phyloP scores from a whole-genome alignment of 1,140 invertebrate species.

The Panagrolaimus sp. region DNA sequence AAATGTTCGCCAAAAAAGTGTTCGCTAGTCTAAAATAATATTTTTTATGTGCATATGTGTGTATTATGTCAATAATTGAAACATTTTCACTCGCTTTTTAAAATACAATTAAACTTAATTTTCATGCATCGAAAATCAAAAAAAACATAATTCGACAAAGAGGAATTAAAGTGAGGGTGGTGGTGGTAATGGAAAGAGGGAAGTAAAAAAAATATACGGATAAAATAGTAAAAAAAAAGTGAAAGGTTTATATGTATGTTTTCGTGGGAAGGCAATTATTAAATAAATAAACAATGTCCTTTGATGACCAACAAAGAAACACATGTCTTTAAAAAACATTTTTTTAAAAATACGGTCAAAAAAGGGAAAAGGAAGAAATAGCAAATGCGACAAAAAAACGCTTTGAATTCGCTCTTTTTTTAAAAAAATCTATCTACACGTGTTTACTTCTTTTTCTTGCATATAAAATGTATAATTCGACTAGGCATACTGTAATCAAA shows the following conservation, averaged over 20 bases:
- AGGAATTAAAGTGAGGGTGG: not conserved
- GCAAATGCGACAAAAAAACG: constrained; percentile 1
- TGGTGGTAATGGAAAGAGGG: not conserved
- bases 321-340: not conserved
- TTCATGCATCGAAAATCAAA: no score
- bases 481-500: no score
- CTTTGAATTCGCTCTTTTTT: not conserved
- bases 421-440: not conserved
- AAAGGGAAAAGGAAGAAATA: not conserved
- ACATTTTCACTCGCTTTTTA: no score
- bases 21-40: no score
- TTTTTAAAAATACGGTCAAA: not conserved
- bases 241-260: no score
- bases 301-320: not conserved
- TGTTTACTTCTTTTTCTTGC: not conserved
- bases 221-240: not conserved
- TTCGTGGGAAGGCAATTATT: not conserved
- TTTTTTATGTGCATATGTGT: no score
- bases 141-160: no score
- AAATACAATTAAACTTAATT: no score
- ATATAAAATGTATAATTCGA: not conserved
- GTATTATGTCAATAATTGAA: no score
- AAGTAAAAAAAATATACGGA: not conserved
- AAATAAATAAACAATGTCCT: not conserved
- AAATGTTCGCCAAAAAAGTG: no score